These are phyloP conservation scores for Eumacrocentrus americanus DNA, from an alignment of 2,888 invertebrate genomes.

Conservation along the genomic window DNA sequence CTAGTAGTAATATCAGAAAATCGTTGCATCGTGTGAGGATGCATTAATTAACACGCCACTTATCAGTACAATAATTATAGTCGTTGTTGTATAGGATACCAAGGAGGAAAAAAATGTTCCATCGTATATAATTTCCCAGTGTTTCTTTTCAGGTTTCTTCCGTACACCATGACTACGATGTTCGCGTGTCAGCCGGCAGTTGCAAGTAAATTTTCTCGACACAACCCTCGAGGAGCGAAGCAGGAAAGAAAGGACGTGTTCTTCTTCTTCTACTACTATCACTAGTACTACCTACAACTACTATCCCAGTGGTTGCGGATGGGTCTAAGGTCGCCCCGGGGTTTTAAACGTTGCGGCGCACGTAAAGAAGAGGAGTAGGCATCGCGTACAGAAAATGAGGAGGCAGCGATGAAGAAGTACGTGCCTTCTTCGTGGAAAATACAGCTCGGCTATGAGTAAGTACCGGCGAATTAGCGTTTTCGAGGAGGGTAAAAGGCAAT, in stretches of 20 bases:
- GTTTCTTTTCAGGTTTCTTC: too few species aligned
- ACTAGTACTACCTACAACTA: too few species aligned
- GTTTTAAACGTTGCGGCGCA: constrained; percentile 12
- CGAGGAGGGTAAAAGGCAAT: constrained; percentile 13
- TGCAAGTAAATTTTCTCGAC: constrained; percentile 4
- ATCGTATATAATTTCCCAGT: too few species aligned
- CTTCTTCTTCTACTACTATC: too few species aligned
- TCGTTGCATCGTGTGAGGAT: too few species aligned
- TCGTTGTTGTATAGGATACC: too few species aligned
- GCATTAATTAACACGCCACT: too few species aligned
- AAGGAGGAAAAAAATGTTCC: too few species aligned
- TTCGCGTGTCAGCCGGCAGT: constrained; percentile 1
- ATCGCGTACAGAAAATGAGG: neutral
- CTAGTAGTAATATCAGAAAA: too few species aligned
- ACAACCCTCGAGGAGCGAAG: constrained; percentile 1
- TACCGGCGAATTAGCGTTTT: constrained; percentile 13
- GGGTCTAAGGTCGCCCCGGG: constrained; percentile 21
- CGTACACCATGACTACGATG: too few species aligned
- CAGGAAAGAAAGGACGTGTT: neutral
- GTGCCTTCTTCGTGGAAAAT: constrained; percentile 8
- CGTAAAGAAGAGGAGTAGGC: neutral
- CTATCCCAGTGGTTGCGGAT: constrained; percentile 11
- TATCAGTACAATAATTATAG: too few species aligned
- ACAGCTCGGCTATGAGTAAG: constrained; percentile 6
- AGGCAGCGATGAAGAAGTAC: constrained; percentile 5